Evolutionary conservation across 2,888 invertebrate species (phyloP).

Genomic region (Platycheirus albimanus): DNA sequence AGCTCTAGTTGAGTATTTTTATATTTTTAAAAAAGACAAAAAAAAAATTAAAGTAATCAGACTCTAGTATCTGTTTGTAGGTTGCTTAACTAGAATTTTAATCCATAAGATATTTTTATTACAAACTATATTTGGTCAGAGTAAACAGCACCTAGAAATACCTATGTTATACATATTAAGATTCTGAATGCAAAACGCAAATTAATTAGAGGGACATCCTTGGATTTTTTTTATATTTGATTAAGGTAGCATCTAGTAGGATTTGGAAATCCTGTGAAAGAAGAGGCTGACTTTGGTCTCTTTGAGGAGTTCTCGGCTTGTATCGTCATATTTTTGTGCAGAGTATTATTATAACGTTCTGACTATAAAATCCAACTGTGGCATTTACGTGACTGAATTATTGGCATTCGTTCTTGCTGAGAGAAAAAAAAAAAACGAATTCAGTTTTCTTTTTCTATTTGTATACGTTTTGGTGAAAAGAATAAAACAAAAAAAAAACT

Average conservation of each 20-base stretch:
- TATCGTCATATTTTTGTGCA: constrained; percentile 45
- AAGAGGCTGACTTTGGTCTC: constrained; percentile 18
- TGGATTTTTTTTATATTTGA: background rate
- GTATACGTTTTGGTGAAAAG: constrained; percentile 9
- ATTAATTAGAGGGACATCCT: constrained; percentile 47
- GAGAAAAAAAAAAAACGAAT: constrained; percentile 36
- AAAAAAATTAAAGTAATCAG: too few relatives aligned
- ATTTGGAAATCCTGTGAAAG: constrained; percentile 19
- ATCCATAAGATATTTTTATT: too few relatives aligned
- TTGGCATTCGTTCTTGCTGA: constrained; percentile 53
- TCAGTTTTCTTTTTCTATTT: constrained; percentile 44
- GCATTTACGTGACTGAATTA: constrained; percentile 74
- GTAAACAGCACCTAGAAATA: background rate
- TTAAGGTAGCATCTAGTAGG: background rate
- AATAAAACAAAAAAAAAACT: too few relatives aligned
- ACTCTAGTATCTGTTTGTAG: too few relatives aligned
- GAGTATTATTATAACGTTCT: constrained; percentile 64
- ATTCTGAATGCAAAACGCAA: constrained; percentile 39
- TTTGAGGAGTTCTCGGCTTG: background rate
- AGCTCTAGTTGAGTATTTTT: too few relatives aligned
- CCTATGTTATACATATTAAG: background rate
- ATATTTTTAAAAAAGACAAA: too few relatives aligned
- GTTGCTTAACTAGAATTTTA: too few relatives aligned
- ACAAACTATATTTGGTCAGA: too few relatives aligned
- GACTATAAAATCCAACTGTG: constrained; percentile 69